These are phyloP conservation scores for Eristalis arbustorum DNA, from an alignment of 2,888 invertebrate genomes.

Conservation along the genomic window DNA sequence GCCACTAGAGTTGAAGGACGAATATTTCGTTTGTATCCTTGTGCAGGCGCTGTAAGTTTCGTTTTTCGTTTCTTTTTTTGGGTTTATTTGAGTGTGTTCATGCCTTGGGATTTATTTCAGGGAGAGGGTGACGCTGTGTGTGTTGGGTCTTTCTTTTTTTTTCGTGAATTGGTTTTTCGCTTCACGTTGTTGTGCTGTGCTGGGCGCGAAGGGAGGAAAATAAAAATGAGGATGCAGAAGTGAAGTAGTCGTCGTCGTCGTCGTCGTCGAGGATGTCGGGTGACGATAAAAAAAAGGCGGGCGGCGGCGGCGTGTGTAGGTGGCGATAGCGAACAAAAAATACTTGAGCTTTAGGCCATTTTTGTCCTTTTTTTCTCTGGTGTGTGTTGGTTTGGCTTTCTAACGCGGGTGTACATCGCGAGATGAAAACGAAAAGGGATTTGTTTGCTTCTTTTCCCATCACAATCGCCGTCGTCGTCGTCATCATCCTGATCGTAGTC, in stretches of 20 bases:
- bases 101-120: neutral
- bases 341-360: constrained; percentile 44
- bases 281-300: neutral
- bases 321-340: neutral
- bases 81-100: constrained; percentile 23
- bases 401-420: constrained; percentile 34
- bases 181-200: constrained; percentile 54
- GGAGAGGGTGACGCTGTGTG: neutral
- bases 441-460: constrained; percentile 25
- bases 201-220: constrained; percentile 20
- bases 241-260: neutral
- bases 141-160: neutral
- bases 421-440: constrained; percentile 67
- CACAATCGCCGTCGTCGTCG: constrained; percentile 2
- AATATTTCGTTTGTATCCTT: constrained; percentile 47
- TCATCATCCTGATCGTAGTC: neutral
- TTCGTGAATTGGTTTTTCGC: constrained; percentile 56
- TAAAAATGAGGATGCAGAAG: constrained; percentile 35
- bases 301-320: neutral
- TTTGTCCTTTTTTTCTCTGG: constrained; percentile 25
- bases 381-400: constrained; percentile 30
- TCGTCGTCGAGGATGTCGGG: neutral
- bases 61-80: constrained; percentile 5
- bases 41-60: constrained; percentile 4
- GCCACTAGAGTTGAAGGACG: constrained; percentile 68